Evolutionary conservation across 2,113 vertebrate species (phyloP), one percentile per base, ranked within the genome.

Genomic region (Tragulus kanchil): DNA sequence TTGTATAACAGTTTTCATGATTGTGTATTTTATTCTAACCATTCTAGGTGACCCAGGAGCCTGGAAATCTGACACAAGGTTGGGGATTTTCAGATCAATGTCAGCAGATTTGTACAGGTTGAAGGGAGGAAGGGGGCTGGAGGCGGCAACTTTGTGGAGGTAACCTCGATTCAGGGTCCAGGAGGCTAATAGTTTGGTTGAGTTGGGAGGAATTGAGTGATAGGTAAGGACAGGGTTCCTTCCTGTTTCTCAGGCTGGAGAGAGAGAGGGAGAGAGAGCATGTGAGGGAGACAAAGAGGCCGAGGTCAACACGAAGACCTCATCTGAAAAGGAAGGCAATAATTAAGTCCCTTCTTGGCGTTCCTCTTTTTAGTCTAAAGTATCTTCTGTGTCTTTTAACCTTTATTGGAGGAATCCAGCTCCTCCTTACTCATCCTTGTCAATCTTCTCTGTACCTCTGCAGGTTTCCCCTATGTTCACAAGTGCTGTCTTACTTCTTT

Each of bases 61-160:
- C 85, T 17, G 69, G 82, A 64, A 86, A 96, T 84, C 87, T 90
- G 90, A 71, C 56, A 48, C 8, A 52, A 90, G 75, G 67, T 81
- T 92, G 90, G 67, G 14, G 67, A 85, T 92, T 95, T 97, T 97
- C 81, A 79, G 84, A 92, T 96, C 75, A 85, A 65, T 61, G 88
- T 88, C 95, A 85, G 69, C 45, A 84, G 87, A 69, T 56, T 8
- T 0, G 26, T 21, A 8, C 23, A 28, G 36, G 83, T 58, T 54
- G 42, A 85, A 78, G 67, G 50, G 69, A 67, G 23, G 65, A 26
- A 50, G 83, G 75, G 88, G 58, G 79, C 42, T 3, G 0, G 28
- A 52, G 28, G 48, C 88, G 73, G 45, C 15, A 9, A 11, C 31
- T 12, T 83, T 28, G 52, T 14, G 1, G 26, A 36, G 67, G 75